A percentile compares a stretch with the other conserved stretches of the same genome.
Evolutionary conservation across 2,113 vertebrate species (phyloP).

Genomic region (Rhombomys opimus): DNA sequence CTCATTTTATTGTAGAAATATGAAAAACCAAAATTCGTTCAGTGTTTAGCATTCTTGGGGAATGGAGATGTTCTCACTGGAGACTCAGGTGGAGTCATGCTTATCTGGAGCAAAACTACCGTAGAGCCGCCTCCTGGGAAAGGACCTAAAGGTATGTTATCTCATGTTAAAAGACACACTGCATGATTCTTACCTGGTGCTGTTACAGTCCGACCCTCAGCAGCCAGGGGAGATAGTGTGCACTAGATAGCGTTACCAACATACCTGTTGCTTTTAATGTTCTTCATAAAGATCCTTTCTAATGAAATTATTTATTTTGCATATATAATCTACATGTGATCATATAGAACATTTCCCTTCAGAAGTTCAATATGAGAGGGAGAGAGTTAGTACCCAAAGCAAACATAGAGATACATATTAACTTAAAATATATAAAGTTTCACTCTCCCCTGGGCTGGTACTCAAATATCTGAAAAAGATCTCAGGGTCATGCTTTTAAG

Average conservation of each 20-base stretch:
- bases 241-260: neutral
- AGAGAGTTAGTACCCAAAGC: neutral
- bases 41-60: constrained; percentile 96
- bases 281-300: constrained; percentile 22
- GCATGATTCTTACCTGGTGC: too few relatives aligned
- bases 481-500: neutral
- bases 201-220: neutral
- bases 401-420: neutral
- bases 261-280: neutral
- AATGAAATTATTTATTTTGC: constrained; percentile 1
- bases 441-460: neutral
- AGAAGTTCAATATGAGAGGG: constrained; percentile 21
- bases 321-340: neutral
- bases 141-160: constrained; percentile 93
- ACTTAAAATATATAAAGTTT: constrained; percentile 18
- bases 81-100: constrained; percentile 95
- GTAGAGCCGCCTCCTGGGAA: constrained; percentile 93
- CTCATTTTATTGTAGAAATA: constrained; percentile 92
- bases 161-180: neutral
- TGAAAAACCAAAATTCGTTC: constrained; percentile 98
- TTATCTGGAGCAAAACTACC: constrained; percentile 95
- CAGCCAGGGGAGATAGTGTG: neutral
- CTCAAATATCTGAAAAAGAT: neutral
- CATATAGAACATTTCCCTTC: neutral
- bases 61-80: constrained; percentile 97